A percentile compares a stretch with the other conserved stretches of the same genome.
Evolutionary conservation across 2,888 invertebrate genomes (phyloP).

Genomic region (Tricholauxania praeusta): DNA sequence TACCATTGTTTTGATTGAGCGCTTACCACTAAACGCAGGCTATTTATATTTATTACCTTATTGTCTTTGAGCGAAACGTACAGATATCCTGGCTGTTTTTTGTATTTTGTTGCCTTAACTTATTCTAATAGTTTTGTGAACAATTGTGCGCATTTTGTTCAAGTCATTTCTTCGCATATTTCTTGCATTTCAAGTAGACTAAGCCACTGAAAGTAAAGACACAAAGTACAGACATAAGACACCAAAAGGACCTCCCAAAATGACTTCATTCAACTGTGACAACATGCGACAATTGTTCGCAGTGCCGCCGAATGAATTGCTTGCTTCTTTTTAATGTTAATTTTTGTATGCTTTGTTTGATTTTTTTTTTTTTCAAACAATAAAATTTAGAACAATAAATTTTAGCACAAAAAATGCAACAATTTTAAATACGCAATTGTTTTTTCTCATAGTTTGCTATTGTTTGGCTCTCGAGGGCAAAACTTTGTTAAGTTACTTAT

Average conservation of each 20-base stretch:
- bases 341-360: not conserved
- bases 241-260: slow-evolving; percentile 56
- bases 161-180: slow-evolving; percentile 16
- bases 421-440: too few species aligned
- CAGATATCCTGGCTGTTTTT: slow-evolving; percentile 9
- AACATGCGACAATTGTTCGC: slow-evolving; percentile 51
- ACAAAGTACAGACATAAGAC: not conserved
- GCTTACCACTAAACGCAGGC: slow-evolving; percentile 8
- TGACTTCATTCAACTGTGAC: slow-evolving; percentile 55
- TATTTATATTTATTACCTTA: not conserved
- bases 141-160: slow-evolving; percentile 23
- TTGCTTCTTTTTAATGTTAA: not conserved
- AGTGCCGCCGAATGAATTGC: not conserved
- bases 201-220: not conserved
- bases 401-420: too few species aligned
- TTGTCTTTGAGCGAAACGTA: not conserved
- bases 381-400: too few species aligned
- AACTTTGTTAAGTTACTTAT: too few species aligned
- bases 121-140: slow-evolving; percentile 21
- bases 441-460: too few species aligned
- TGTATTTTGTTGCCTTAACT: not conserved
- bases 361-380: not conserved
- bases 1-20: slow-evolving; percentile 6
- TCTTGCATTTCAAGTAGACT: not conserved
- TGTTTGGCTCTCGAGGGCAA: too few species aligned